A percentile compares a stretch with the other conserved stretches of the same genome.
These are phyloP conservation scores for Acanthopagrus latus DNA, from an alignment of 2,797 vertebrate species.

Conservation along the genomic window DNA sequence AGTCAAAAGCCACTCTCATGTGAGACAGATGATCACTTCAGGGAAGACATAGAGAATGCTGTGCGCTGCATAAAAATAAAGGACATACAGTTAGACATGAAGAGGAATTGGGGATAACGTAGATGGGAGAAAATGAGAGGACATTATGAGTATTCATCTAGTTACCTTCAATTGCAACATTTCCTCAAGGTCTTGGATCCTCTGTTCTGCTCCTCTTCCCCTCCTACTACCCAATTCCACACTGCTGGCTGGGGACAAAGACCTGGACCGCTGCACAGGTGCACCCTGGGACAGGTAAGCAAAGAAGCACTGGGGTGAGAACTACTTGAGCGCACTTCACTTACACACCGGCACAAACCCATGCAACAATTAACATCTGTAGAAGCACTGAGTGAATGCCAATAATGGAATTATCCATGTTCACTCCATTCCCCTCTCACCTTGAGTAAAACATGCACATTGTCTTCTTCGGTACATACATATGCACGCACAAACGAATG, in stretches of 20 bases:
- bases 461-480: slow-evolving; percentile 66
- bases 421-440: slow-evolving; percentile 70
- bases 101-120: slow-evolving; percentile 5
- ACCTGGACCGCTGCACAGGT: slow-evolving; percentile 94
- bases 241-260: slow-evolving; percentile 92
- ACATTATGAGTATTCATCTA: slow-evolving; percentile 25
- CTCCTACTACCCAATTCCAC: slow-evolving; percentile 79
- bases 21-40: slow-evolving; percentile 8
- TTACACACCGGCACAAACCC: slow-evolving; percentile 89
- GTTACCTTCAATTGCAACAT: slow-evolving; percentile 91
- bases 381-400: slow-evolving; percentile 88
- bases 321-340: slow-evolving; percentile 88
- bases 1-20: slow-evolving; percentile 6
- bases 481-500: slow-evolving; percentile 72
- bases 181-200: slow-evolving; percentile 90
- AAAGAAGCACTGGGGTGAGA: slow-evolving; percentile 86
- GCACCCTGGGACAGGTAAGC: slow-evolving; percentile 86
- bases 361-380: slow-evolving; percentile 91
- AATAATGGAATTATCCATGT: slow-evolving; percentile 91
- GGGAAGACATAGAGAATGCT: slow-evolving; percentile 15
- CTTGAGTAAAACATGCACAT: slow-evolving; percentile 73
- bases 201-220: slow-evolving; percentile 83
- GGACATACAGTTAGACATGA: slow-evolving; percentile 11
- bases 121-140: not conserved
- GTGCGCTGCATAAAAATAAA: slow-evolving; percentile 2